These are phyloP conservation scores for Spatula clypeata DNA, from an alignment of 2,797 vertebrate genomes.

Conservation along the genomic window DNA sequence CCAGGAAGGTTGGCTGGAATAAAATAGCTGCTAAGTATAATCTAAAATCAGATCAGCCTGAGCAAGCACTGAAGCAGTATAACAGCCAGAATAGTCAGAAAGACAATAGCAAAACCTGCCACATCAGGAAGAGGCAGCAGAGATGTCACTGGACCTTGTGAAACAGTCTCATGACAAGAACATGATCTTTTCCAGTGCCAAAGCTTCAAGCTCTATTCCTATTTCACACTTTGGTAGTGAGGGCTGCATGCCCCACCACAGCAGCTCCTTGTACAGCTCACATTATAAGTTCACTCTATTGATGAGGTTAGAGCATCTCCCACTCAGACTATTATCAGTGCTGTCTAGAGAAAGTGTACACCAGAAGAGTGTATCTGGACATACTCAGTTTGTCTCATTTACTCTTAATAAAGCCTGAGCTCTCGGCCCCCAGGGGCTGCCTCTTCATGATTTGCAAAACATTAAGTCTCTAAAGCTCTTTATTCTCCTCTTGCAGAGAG, in stretches of 20 bases:
- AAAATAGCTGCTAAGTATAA: neutral
- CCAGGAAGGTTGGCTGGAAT: constrained; percentile 9
- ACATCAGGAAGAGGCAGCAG: neutral
- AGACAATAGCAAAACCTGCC: neutral
- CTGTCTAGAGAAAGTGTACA: neutral
- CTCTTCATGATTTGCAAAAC: neutral
- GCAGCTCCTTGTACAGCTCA: neutral
- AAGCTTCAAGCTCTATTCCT: neutral
- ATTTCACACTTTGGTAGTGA: neutral
- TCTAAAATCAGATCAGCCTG: neutral
- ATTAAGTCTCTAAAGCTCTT: neutral
- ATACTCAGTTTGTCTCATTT: neutral
- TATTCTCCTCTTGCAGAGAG: neutral
- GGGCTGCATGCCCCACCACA: neutral
- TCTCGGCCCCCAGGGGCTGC: neutral
- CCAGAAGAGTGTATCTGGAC: neutral
- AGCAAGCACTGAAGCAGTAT: neutral
- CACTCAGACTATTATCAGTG: neutral
- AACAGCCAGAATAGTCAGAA: neutral
- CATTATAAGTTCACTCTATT: rapidly evolving
- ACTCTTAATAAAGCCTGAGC: neutral
- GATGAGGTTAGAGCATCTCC: neutral
- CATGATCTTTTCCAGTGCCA: neutral
- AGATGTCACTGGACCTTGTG: neutral
- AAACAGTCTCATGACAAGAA: neutral